Conservation (phyloP, 1,140 invertebrate species). For the Brachionus asplanchnoidis region DNA sequence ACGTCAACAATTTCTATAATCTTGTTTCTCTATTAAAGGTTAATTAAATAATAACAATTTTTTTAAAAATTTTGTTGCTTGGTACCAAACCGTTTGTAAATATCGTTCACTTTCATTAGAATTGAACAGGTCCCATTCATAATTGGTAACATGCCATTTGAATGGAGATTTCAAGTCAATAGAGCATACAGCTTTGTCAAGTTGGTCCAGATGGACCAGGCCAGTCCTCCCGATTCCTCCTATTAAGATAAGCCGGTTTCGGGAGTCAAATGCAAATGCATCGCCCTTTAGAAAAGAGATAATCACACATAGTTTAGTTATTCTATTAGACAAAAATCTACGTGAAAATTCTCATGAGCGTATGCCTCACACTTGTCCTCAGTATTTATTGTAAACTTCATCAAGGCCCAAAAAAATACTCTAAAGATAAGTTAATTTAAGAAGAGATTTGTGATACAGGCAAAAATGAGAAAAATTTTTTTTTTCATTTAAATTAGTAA, state of each 20-base stretch:
- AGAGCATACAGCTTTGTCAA: neutral
- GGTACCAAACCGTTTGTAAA: conserved; percentile 35
- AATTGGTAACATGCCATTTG: conserved; percentile 18
- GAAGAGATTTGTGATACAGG: neutral
- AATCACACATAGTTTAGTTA: neutral
- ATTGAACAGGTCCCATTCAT: conserved; percentile 14
- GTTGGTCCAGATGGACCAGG: neutral
- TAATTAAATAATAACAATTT: neutral
- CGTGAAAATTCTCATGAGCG: neutral
- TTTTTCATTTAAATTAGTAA: too few relatives aligned
- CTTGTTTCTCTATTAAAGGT: neutral
- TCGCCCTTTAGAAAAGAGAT: neutral
- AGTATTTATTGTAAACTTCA: conserved; percentile 24
- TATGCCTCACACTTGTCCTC: conserved; percentile 12
- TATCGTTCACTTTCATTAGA: neutral
- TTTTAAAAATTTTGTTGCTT: neutral
- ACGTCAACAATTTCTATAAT: conserved; percentile 1
- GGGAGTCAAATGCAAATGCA: neutral
- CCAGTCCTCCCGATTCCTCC: neutral
- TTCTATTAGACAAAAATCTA: neutral
- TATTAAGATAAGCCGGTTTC: neutral
- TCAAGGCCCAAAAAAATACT: neutral
- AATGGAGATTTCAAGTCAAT: neutral
- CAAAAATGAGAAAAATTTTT: neutral
- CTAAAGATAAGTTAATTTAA: neutral